Conservation (phyloP, 2,797 vertebrate genomes). For the Neosilurus hyrtlii region DNA sequence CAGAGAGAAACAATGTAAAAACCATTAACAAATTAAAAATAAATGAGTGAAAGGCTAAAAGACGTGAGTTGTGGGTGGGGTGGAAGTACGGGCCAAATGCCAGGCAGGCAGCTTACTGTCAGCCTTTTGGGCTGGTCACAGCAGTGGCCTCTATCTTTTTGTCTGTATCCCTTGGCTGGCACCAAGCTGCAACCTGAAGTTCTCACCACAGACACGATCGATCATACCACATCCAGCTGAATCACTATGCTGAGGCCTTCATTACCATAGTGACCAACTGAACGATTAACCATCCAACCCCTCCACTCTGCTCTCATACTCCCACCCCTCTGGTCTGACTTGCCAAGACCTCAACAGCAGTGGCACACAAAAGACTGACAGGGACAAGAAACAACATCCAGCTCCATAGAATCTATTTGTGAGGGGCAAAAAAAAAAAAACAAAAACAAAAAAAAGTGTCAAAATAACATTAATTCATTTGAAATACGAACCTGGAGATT, state of each 20-base stretch:
- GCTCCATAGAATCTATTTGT: slow-evolving; percentile 31
- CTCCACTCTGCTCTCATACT: slow-evolving; percentile 37
- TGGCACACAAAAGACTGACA: slow-evolving; percentile 47
- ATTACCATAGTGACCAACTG: slow-evolving; percentile 81
- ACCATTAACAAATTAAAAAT: slow-evolving; percentile 58
- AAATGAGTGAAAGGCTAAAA: slow-evolving; percentile 58
- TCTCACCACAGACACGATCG: slow-evolving; percentile 73
- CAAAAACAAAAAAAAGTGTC: slow-evolving; percentile 38
- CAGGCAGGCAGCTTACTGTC: slow-evolving; percentile 73
- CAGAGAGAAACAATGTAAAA: slow-evolving; percentile 57
- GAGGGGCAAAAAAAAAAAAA: slow-evolving; percentile 9
- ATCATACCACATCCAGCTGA: slow-evolving; percentile 60
- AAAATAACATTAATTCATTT: slow-evolving; percentile 43
- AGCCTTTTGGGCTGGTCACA: slow-evolving; percentile 67
- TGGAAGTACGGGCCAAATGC: slow-evolving; percentile 67
- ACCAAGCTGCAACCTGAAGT: slow-evolving; percentile 62
- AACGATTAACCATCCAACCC: slow-evolving; percentile 75
- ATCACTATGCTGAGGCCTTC: slow-evolving; percentile 64
- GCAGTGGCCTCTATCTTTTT: slow-evolving; percentile 73
- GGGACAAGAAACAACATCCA: slow-evolving; percentile 40
- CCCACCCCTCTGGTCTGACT: slow-evolving; percentile 70
- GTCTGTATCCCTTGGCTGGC: slow-evolving; percentile 70
- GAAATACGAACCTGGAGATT: slow-evolving; percentile 41
- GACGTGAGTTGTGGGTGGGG: slow-evolving; percentile 34
- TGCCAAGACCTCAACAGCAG: slow-evolving; percentile 57